Evolutionary conservation across 2,113 vertebrate species (phyloP), one percentile per base, ranked within the genome.

Genomic region (Cariama cristata): DNA sequence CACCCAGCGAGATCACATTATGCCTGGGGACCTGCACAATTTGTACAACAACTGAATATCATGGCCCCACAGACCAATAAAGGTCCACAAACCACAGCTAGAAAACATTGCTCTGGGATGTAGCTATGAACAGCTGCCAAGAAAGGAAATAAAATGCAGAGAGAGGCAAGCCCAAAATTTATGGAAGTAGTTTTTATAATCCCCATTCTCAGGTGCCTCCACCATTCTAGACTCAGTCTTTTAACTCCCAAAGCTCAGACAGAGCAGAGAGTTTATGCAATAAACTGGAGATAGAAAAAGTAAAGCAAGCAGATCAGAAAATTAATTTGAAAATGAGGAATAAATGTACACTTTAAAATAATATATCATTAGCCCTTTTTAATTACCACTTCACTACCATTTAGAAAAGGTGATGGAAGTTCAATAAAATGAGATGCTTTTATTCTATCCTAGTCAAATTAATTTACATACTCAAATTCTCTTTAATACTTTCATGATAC

Each of bases 371-470:
- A 96, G 85, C 82, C 88, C 63, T 85, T 96, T 97, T 97, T 95
- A 98, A 97, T 97, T 93, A 91, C 63, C 79, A 69, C 83, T 92
- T 76, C 89, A 76, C 60, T 94, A 55, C 45, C 91, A 89, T 86
- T 97, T 95, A 86, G 91, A 82, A 88, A 88, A 97, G 96, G 95
- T 90, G 86, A 96, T 47, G 38, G 71, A 73, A 96, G 81, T 95
- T 97, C 86, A 93, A 73, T 73, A 86, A 89, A 97, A 90, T 93
- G 77, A 89, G 90, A 73, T 87, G 86, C 58, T 90, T 93, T 97
- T 97, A 90, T 97, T 97, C 94, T 96, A 94, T 82, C 90, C 33
- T 86, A 86, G 79, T 95, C 75, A 90, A 90, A 95, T 95, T 95
- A 92, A 96, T 97, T 93, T 95, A 94, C 86, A 95, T 94, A 88